Evolutionary conservation across 2,113 vertebrate species (phyloP), one percentile per base, ranked within the genome.

Genomic region (Poeciliopsis retropinna): DNA sequence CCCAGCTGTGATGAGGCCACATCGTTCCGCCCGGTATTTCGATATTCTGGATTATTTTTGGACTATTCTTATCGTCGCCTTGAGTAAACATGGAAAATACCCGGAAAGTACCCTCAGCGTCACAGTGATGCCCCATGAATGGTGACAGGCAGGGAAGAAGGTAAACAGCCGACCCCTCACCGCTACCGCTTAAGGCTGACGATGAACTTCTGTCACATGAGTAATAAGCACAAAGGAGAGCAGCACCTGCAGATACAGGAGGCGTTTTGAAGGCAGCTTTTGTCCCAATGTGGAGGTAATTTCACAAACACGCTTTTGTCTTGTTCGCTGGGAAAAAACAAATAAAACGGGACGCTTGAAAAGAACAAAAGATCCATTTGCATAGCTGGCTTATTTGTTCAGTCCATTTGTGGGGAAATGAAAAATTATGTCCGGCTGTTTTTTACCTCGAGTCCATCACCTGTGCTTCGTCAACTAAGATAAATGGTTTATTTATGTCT

Each of bases 191-290:
- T 22, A 67, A 57, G 83, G 85, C 15, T 12, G 64, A 63, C 2
- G 75, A 51, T 81, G 85, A 86, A 88, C 83, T 88, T 79, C 72
- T 76, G 81, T 75, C 81, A 76, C 72, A 66, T 6, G 60, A 34
- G 76, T 68, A 70, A 81, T 47, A 78, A 84, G 83, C 78, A 79
- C 74, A 76, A 78, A 30, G 64, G 67, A 15, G 25, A n/a, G 37
- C 11, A 3, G 15, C 34, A 81, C 85, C 75, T 61, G 54, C 44
- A 54, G 85, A 79, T 76, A 85, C 3, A 32, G 80, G 63, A 69
- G 79, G 70, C 70, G 85, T 89, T 89, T 86, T 30, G 73, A 70
- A 78, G 54, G 75, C 54, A 10, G 61, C 30, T 72, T 5, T 60
- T 64, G 22, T 57, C 34, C 37, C 32, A 14, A 32, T 65, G 65